Evolutionary conservation across 2,888 invertebrate genomes (phyloP), one percentile per base, ranked within the genome.

Genomic region (Sceliomorpha sp.): DNA sequence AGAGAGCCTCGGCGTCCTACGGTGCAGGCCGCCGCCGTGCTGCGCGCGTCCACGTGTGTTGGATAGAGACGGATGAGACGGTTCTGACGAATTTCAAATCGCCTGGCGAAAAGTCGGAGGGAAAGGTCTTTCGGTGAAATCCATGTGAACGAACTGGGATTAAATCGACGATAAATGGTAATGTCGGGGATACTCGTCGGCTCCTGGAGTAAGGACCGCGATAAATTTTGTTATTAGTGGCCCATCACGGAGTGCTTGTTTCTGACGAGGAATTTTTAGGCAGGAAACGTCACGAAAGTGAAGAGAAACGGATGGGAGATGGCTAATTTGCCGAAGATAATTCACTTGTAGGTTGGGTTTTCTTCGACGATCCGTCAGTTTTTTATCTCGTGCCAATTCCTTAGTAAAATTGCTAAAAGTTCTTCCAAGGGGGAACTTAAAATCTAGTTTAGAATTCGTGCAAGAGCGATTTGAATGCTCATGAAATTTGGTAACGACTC

Each of bases 201-300:
- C n/a, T n/a, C n/a, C 51, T 29, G 37, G 37, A 36, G 2, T 34
- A 17, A 12, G 13, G 39, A 47, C 45, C 26, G 27, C 13, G 45
- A 51, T 62, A 62, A 62, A 62, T 47, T 53, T 20, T 20, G 20
- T n/a, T n/a, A n/a, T n/a, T n/a, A n/a, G n/a, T n/a, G n/a, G n/a
- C n/a, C n/a, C n/a, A n/a, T n/a, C n/a, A n/a, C n/a, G n/a, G n/a
- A n/a, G n/a, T n/a, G n/a, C n/a, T n/a, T n/a, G n/a, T n/a, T n/a
- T n/a, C n/a, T n/a, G n/a, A n/a, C n/a, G n/a, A n/a, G n/a, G n/a
- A n/a, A n/a, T n/a, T n/a, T n/a, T n/a, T n/a, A 20, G 5, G 20
- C 5, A 5, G 20, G 42, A 13, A 44, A 60, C 51, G 60, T 37
- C 44, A 51, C 27, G 37, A 51, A 44, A 60, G 5, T 29, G 44